phyloP scores from a whole-genome alignment of 2,888 invertebrate species.

The Anthophora plumipes region DNA sequence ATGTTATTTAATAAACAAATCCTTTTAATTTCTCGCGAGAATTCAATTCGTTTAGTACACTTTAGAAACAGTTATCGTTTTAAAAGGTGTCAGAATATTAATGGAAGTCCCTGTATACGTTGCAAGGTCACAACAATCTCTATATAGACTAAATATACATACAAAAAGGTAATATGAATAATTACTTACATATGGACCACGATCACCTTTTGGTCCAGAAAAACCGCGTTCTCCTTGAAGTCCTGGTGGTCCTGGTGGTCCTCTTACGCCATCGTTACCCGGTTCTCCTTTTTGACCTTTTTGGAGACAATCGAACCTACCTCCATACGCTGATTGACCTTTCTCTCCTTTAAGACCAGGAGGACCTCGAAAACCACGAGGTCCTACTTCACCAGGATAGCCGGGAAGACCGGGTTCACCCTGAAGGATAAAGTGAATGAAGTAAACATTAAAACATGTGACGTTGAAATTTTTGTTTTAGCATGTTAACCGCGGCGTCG shows the following conservation, averaged over 20 bases:
- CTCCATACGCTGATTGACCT: conserved; percentile 92
- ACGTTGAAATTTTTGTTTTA: too few relatives aligned
- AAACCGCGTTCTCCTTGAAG: conserved; percentile 87
- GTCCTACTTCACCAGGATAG: conserved; percentile 89
- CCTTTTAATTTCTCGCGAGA: too few relatives aligned
- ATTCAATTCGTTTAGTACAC: too few relatives aligned
- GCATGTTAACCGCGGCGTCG: too few relatives aligned
- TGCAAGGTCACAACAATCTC: not conserved
- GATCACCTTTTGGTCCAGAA: conserved; percentile 87
- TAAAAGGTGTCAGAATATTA: too few relatives aligned
- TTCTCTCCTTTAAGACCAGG: conserved; percentile 90
- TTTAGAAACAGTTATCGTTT: too few relatives aligned
- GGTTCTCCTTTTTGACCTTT: conserved; percentile 96
- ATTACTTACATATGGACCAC: conserved; percentile 87
- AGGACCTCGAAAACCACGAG: conserved; percentile 90
- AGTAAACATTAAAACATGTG: too few relatives aligned
- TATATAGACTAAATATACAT: not conserved
- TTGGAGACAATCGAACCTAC: conserved; percentile 89
- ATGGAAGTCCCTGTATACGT: too few relatives aligned
- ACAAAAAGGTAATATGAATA: not conserved
- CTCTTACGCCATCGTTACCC: conserved; percentile 90
- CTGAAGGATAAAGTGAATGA: conserved; percentile 36
- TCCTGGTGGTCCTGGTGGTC: conserved; percentile 88
- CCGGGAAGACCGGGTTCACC: conserved; percentile 92
- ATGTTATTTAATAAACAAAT: too few relatives aligned